Base-by-base conservation (phyloP, 1,140 invertebrate genomes). In the Drosophila sucinea region DNA sequence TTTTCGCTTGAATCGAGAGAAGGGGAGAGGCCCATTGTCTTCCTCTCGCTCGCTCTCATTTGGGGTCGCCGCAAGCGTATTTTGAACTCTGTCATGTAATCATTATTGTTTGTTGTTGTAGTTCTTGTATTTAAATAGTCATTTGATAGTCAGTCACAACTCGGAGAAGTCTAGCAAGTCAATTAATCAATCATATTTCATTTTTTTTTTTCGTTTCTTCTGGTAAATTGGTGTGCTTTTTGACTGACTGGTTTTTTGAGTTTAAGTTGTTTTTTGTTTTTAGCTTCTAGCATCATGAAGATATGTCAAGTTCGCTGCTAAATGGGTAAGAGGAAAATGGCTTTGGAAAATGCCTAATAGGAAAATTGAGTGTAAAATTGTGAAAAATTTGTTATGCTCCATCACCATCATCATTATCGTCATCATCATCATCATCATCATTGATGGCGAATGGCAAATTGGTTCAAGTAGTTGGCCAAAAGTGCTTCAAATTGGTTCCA, bases 141-240 rank as follows among this genome's bases (percentile, higher is more conserved):
- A 84, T 84, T 85, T 80, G 70, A 77, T 75, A 65, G 70, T 67
- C 44, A 76, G 60, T 73, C 72, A 72, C 81, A 73, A 75, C 70
- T 75, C 41, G 75, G 61, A 57, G 75, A 35, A 17, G 68, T 66
- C 71, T 73, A 76, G 65, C 63, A 40, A 73, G 63, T 73, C 83
- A 69, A 86, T 86, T 87, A 87, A 87, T 86, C 83, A 87, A 86
- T 86, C 83, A 86, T 87, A 65, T 77, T 86, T 47, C 79, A 58
- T 68, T 51, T 65, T 61, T 51, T 51, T 51, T 70, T 63, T 25
- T 29, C 5, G 7, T 61, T 40, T 7, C 38, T 27, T 69, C 62
- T 77, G 41, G 23, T 51, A 25, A 51, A 51, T 51, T 51, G 44
- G 23, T 51, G 17, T 17, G 17, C 44, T 51, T 25, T 47, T 23